These are phyloP conservation scores for Aspidoscelis tigris DNA, from an alignment of 2,113 vertebrate species.

Conservation along the genomic window DNA sequence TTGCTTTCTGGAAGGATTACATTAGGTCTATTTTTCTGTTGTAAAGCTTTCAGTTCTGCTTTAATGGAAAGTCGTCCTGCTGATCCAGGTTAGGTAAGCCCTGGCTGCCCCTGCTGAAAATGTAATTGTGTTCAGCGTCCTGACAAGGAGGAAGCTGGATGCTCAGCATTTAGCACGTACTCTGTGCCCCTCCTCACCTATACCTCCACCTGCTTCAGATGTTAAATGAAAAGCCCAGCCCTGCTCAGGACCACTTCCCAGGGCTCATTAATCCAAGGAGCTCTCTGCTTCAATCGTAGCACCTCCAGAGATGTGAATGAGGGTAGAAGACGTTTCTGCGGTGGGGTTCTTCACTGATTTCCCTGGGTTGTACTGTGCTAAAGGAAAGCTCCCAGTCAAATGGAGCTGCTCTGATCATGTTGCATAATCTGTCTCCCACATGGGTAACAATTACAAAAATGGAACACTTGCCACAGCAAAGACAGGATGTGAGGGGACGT, in stretches of 20 bases:
- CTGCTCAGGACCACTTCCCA: background rate
- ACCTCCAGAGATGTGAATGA: background rate
- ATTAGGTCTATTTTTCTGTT: constrained; percentile 36
- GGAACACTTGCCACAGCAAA: background rate
- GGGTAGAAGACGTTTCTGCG: background rate
- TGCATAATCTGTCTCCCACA: background rate
- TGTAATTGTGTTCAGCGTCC: constrained; percentile 10
- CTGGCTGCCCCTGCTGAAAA: constrained; percentile 18
- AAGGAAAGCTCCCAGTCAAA: background rate
- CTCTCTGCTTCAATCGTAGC: background rate
- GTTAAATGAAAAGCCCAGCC: background rate
- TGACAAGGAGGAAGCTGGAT: constrained; percentile 28
- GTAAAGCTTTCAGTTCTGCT: constrained; percentile 31
- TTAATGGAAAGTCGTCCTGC: constrained; percentile 18
- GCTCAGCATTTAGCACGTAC: constrained; percentile 23
- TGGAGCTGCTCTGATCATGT: background rate
- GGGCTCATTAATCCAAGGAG: background rate
- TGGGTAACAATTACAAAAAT: background rate
- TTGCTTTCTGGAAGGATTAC: constrained; percentile 35
- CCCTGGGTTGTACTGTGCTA: background rate
- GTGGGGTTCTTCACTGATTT: background rate
- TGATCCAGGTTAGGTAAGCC: constrained; percentile 13
- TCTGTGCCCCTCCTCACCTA: constrained; percentile 22
- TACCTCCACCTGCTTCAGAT: constrained; percentile 4
- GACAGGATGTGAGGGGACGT: background rate